phyloP scores from a whole-genome alignment of 2,888 invertebrate species.

The Metallyticus violacea region DNA sequence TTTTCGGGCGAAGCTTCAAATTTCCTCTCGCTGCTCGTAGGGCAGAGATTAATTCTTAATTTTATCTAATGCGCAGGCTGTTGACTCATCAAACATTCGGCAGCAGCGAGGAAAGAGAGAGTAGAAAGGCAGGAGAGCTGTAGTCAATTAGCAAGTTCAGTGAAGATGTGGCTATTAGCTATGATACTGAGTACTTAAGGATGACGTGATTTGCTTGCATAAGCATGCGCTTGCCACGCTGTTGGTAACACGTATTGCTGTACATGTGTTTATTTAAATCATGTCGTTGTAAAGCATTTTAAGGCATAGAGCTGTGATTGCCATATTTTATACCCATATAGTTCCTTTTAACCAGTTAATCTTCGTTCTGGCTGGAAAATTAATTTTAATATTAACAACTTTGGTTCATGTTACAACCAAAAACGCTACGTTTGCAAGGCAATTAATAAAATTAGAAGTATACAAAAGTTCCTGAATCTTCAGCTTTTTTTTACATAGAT shows the following conservation, averaged over 20 bases:
- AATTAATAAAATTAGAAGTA: too few relatives aligned
- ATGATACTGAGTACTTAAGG: not conserved
- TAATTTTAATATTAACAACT: too few relatives aligned
- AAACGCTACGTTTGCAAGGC: too few relatives aligned
- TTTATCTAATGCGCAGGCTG: not conserved
- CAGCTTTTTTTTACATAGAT: too few relatives aligned
- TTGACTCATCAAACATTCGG: not conserved
- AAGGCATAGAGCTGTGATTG: too few relatives aligned
- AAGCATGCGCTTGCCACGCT: not conserved
- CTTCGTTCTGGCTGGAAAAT: too few relatives aligned
- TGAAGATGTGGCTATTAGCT: not conserved
- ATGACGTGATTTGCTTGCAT: not conserved
- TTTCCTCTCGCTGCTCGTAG: not conserved
- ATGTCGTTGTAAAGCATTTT: not conserved
- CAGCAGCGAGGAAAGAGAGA: not conserved
- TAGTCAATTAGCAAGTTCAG: not conserved
- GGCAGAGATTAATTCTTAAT: not conserved
- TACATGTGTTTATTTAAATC: not conserved
- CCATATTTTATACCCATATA: too few relatives aligned
- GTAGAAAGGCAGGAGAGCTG: not conserved
- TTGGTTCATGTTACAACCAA: too few relatives aligned
- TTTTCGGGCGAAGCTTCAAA: not conserved
- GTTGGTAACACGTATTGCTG: not conserved
- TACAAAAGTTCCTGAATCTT: too few relatives aligned
- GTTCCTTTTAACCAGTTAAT: too few relatives aligned